A percentile compares a stretch with the other conserved stretches of the same genome.
Conservation (phyloP, 2,113 vertebrate species). For the Aythya baeri region DNA sequence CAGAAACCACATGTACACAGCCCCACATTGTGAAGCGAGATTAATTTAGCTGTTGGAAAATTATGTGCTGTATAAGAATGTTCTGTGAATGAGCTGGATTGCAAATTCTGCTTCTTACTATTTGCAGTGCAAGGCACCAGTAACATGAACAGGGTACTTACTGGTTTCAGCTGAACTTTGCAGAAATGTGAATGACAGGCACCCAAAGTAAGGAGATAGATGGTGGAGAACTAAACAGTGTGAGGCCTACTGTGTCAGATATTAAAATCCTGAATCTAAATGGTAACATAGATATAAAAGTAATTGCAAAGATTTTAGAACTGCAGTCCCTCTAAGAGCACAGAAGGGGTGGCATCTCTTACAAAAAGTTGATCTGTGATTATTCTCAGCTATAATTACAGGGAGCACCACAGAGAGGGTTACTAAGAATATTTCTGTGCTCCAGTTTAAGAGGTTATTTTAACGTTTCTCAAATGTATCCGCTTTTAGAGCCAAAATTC, state of each 20-base stretch:
- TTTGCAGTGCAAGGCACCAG: constrained; percentile 61
- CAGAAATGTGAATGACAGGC: constrained; percentile 54
- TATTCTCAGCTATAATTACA: background rate
- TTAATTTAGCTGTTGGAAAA: constrained; percentile 76
- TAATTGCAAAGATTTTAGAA: constrained; percentile 44
- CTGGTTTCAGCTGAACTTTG: constrained; percentile 72
- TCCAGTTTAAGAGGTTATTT: background rate
- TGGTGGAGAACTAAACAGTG: background rate
- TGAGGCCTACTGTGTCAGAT: constrained; percentile 20
- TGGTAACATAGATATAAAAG: constrained; percentile 25
- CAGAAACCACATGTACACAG: constrained; percentile 61
- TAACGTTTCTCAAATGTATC: background rate
- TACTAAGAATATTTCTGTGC: background rate
- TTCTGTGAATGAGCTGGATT: constrained; percentile 59
- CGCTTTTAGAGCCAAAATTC: background rate
- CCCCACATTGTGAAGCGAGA: constrained; percentile 63
- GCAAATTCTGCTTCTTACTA: constrained; percentile 63
- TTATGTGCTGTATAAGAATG: constrained; percentile 61
- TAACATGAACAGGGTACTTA: constrained; percentile 54
- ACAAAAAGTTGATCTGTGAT: background rate
- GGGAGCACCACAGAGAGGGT: background rate
- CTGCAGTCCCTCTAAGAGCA: constrained; percentile 26
- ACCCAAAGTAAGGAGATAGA: constrained; percentile 61
- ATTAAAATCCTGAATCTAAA: constrained; percentile 58
- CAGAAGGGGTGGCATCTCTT: constrained; percentile 7